Conservation (phyloP, 2,113 vertebrate species). For the Bos indicus region DNA sequence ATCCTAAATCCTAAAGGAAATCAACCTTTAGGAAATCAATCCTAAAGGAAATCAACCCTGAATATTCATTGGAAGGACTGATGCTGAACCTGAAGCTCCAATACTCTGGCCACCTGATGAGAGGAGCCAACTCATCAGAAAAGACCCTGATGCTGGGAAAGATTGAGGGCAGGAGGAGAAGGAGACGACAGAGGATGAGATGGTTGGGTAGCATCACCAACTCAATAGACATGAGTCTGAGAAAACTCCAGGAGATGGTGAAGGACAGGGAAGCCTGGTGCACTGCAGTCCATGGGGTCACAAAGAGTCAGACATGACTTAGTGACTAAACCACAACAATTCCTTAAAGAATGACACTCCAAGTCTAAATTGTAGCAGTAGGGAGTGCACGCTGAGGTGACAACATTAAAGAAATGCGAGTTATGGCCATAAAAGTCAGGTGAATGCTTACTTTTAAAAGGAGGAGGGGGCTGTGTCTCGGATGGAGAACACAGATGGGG, state of each 20-base stretch:
- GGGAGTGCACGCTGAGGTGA: neutral
- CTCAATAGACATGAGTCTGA: neutral
- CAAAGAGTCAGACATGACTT: neutral
- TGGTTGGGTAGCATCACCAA: neutral
- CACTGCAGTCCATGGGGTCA: neutral
- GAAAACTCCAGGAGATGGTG: neutral
- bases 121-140: neutral
- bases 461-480: neutral
- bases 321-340: neutral
- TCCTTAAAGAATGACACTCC: neutral
- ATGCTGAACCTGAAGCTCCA: neutral
- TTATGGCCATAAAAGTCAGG: neutral
- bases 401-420: neutral
- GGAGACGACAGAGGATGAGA: neutral
- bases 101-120: neutral
- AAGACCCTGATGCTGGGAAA: neutral
- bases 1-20: neutral
- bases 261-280: neutral
- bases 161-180: neutral
- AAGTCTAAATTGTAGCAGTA: neutral
- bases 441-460: neutral
- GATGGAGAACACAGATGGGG: neutral
- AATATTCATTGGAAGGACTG: neutral
- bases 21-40: neutral
- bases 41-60: neutral